Evolutionary conservation across 92 coral and sea anemone genomes (phyloP), one percentile per base, ranked within the genome.

Genomic region (Pocillopora grandis): DNA sequence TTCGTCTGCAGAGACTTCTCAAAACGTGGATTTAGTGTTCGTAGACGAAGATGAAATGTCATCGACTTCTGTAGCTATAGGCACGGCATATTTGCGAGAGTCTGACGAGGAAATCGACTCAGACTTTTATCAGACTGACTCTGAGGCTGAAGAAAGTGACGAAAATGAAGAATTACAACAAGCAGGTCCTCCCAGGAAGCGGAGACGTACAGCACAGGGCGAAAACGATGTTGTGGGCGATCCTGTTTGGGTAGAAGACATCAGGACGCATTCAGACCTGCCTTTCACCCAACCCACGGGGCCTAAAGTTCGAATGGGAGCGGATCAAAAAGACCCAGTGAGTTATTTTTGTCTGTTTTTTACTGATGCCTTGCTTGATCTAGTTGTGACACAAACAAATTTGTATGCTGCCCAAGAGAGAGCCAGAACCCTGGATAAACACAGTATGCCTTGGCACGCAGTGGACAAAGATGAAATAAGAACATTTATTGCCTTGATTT

Each of bases 21-120:
- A 75, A 76, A 66, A 66, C 68, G 78, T 61, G 66, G 31, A 49
- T 64, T 9, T 76, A 66, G 76, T 65, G 49, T 37, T 37, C 71
- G 58, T 76, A 58, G 88, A 85, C 66, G 88, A 85, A 78, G 60
- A 85, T 61, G 58, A 85, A 58, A 76, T 85, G 76, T 83, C 63
- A 12, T 17, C 9, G 14, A 17, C 49, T 60, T 12, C 63, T 60
- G 63, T 17, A 12, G 14, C 63, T 60, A 60, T 17, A 12, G 63
- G 63, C 14, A 42, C 49, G 49, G 49, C 49, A 42, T 42, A 42
- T 42, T 60, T 60, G 19, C 14, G 14, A 60, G 63, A 60, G 14
- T 17, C 63, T 60, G 63, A 17, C 16, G 63, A 60, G 19, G 19
- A 12, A 17, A 17, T 60, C 2, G 14, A 60, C 14, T 60, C 63